phyloP scores from a whole-genome alignment of 2,113 vertebrate species.

The Campylorhamphus procurvoides region DNA sequence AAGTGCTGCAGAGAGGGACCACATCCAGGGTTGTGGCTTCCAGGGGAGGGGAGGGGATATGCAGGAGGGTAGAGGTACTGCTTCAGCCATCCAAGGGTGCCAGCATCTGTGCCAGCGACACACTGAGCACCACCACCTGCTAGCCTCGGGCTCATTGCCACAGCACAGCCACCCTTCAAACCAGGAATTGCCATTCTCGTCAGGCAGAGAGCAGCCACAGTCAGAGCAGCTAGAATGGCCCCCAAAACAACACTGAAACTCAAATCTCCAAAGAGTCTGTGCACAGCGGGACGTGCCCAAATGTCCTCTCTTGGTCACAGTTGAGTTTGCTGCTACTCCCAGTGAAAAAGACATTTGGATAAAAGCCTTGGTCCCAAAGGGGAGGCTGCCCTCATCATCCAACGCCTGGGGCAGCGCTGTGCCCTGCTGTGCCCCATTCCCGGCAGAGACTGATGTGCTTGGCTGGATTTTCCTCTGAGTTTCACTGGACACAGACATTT shows the following conservation, averaged over 20 bases:
- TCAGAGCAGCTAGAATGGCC: background rate
- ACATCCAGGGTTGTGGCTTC: background rate
- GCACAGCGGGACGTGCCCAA: background rate
- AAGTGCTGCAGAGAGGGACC: background rate
- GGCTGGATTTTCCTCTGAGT: background rate
- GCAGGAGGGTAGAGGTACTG: background rate
- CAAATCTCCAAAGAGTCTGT: background rate
- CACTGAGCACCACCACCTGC: background rate
- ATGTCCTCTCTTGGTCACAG: background rate
- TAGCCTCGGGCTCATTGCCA: background rate
- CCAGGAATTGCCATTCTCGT: background rate
- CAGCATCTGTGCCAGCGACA: fast-evolving
- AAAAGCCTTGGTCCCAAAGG: background rate
- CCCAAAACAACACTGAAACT: background rate
- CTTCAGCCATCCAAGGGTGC: background rate
- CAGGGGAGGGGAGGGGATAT: background rate
- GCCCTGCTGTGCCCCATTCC: background rate
- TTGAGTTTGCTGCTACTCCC: background rate
- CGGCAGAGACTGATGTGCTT: background rate
- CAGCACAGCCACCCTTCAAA: background rate
- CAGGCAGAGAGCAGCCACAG: background rate
- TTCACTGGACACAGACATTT: background rate
- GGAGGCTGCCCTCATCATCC: background rate
- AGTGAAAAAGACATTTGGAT: background rate
- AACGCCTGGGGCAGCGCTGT: fast-evolving